Conservation (phyloP, 1,140 invertebrate species). For the Piezodorus guildinii region DNA sequence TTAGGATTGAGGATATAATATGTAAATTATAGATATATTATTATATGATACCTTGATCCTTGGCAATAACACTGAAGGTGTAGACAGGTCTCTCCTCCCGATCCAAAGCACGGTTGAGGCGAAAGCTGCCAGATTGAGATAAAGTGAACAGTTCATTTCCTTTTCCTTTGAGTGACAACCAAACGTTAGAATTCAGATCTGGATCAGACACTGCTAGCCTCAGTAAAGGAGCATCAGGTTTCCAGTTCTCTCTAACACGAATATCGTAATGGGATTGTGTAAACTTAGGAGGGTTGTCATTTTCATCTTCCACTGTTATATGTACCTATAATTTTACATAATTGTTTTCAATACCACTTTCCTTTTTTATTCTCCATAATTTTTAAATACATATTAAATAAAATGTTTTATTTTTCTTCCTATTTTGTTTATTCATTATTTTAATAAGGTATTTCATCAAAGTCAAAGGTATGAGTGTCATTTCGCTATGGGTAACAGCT, state of each 20-base stretch:
- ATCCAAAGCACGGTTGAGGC: conserved; percentile 45
- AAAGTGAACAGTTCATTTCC: conserved; percentile 65
- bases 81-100: conserved; percentile 59
- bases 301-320: conserved; percentile 74
- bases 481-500: no score
- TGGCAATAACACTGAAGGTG: conserved; percentile 56
- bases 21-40: no score
- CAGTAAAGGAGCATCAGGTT: neutral
- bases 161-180: conserved; percentile 59
- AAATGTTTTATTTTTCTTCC: no score
- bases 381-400: no score
- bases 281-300: conserved; percentile 81
- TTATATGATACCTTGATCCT: conserved; percentile 42
- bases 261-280: conserved; percentile 58
- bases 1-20: no score
- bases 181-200: conserved; percentile 65
- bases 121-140: conserved; percentile 53
- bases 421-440: no score
- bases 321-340: conserved; percentile 39
- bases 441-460: no score
- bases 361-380: no score
- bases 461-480: no score
- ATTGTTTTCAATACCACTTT: no score
- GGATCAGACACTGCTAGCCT: conserved; percentile 58
- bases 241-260: conserved; percentile 44